Base-by-base conservation (phyloP, 2,888 invertebrate species). In the Eupithecia centaureata region DNA sequence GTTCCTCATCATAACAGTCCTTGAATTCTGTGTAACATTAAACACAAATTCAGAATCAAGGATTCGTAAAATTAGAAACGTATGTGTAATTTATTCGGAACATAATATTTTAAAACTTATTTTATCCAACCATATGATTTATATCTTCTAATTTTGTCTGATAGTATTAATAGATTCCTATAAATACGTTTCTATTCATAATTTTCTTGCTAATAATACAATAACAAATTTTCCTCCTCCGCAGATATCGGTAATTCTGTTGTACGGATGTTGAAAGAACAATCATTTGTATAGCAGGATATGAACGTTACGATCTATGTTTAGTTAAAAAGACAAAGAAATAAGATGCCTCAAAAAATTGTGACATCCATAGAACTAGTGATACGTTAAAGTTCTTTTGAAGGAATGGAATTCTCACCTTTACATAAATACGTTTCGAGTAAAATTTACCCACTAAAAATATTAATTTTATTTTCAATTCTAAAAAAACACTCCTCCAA, bases 161-260 rank as follows among this genome's bases (percentile, higher is more conserved):
- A 10, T 15, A 63, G 47, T 60, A 63, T 60, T 56, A 63, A 60
- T 69, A 65, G 33, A 12, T 47, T 30, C 35, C 52, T 33, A 22
- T 54, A 58, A 68, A 68, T 68, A 62, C 51, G 51, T 54, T 62
- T 47, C 33, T 58, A 65, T 62, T 65, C n/a, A 62, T 65, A 47
- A 61, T 32, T 35, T 33, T 58, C 15, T 58, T 52, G 18, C 42
- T 13, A 54, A 42, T 22, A 28, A 22, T 54, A 54, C 56, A 47
- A 59, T 38, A 60, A 42, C 42, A 67, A 59, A 60, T 38, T 28
- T 47, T 27, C 60, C 60, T 12, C 32, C 15, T 56, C 32, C 52
- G 33, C 22, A 32, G 32, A 18, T 57, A 62, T 58, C 18, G 8
- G 38, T 47, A 56, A 62, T 42, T 54, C 42, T 51, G 42, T 32